Percentiles rank a stretch among this genome's conserved stretches.
Conservation (phyloP, 2,797 vertebrate genomes). For the Pseudochirops corinnae region DNA sequence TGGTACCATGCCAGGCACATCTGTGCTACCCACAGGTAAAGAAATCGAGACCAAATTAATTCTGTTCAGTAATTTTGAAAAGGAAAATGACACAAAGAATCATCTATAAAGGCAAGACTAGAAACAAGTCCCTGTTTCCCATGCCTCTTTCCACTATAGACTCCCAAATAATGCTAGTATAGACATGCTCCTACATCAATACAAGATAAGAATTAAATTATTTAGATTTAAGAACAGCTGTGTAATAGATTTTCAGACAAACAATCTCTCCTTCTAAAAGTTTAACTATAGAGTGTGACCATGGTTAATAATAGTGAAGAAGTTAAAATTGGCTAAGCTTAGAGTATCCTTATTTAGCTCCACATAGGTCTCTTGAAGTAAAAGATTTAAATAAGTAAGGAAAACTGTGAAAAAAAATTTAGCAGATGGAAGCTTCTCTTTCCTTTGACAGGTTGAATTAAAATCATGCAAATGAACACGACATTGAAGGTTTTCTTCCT, state of each 20-base stretch:
- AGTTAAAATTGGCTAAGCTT: conserved; percentile 57
- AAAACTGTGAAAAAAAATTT: conserved; percentile 70
- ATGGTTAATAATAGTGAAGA: conserved; percentile 16
- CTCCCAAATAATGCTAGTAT: background rate
- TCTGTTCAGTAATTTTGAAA: background rate
- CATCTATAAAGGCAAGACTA: background rate
- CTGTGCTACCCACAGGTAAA: background rate
- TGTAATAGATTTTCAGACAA: background rate
- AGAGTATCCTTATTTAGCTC: conserved; percentile 62
- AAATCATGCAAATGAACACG: background rate
- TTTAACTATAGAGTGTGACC: background rate
- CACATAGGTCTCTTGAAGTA: conserved; percentile 59
- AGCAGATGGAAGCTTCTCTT: conserved; percentile 60
- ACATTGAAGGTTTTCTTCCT: conserved; percentile 32
- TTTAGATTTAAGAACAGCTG: background rate
- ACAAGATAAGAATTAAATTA: background rate
- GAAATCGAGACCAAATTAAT: background rate
- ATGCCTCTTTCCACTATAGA: background rate
- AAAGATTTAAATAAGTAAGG: conserved; percentile 72
- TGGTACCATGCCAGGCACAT: background rate
- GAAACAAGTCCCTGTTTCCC: background rate
- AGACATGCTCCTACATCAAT: background rate
- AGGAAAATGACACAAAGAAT: background rate
- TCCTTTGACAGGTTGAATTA: conserved; percentile 55
- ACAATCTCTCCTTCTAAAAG: background rate